Percentiles rank a stretch among this genome's conserved stretches.
These are phyloP conservation scores for Argopecten irradians DNA, from an alignment of 1,140 invertebrate species.

Conservation along the genomic window DNA sequence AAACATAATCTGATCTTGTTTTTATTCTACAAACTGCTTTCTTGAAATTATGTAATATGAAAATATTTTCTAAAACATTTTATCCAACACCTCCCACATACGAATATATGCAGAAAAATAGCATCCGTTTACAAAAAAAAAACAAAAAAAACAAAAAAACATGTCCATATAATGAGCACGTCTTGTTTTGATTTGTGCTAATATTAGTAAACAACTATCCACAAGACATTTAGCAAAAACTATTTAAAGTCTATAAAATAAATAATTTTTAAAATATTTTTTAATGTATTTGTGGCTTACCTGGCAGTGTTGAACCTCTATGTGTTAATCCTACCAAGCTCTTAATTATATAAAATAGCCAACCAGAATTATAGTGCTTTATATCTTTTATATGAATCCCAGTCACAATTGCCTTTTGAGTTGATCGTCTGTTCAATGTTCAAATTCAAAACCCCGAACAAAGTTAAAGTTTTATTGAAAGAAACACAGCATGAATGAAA, in stretches of 20 bases:
- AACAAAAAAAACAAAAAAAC: no score
- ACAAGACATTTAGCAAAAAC: background rate
- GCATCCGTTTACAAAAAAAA: no score
- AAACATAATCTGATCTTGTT: no score
- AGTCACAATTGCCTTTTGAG: background rate
- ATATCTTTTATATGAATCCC: background rate
- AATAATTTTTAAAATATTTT: background rate
- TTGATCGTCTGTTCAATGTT: background rate
- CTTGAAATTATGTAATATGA: background rate
- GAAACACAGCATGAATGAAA: background rate
- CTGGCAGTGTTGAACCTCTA: background rate
- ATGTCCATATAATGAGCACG: background rate
- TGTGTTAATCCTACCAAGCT: background rate
- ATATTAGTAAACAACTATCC: background rate
- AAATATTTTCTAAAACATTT: no score
- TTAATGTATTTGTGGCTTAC: background rate
- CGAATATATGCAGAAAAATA: no score
- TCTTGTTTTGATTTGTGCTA: background rate
- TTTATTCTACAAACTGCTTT: background rate
- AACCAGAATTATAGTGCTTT: background rate
- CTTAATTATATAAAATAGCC: background rate
- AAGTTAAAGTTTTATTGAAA: conserved; percentile 21
- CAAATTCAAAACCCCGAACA: conserved; percentile 21
- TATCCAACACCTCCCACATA: no score
- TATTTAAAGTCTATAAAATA: background rate